These are phyloP conservation scores for Medauroidea extradentata DNA, from an alignment of 1,140 invertebrate species.

Conservation along the genomic window DNA sequence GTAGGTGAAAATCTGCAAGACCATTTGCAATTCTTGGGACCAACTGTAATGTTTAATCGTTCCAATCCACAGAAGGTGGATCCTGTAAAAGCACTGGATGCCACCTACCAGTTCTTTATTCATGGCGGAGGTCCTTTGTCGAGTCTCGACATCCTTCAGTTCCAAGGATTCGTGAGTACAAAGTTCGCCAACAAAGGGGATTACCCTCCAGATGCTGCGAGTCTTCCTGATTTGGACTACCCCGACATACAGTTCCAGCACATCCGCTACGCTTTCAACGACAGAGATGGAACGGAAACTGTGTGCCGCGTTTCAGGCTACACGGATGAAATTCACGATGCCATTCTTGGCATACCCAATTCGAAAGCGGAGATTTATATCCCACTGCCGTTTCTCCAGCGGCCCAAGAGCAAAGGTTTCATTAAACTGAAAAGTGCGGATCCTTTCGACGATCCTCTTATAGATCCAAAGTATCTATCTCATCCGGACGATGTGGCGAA, in stretches of 20 bases:
- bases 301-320: constrained; percentile 2
- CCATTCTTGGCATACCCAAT: background rate
- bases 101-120: constrained; percentile 23
- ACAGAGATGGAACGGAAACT: background rate
- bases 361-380: constrained; percentile 23
- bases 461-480: constrained; percentile 78
- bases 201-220: background rate
- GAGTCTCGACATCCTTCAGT: background rate
- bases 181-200: background rate
- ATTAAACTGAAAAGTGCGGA: constrained; percentile 67
- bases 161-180: constrained; percentile 17
- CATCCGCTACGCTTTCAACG: background rate
- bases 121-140: constrained; percentile 19
- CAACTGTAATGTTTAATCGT: constrained; percentile 17
- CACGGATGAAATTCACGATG: constrained; percentile 22
- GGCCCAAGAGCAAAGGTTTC: constrained; percentile 43
- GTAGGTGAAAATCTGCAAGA: constrained; percentile 49
- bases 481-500: constrained; percentile 68
- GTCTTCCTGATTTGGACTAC: background rate
- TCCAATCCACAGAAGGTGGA: background rate
- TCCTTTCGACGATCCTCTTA: constrained; percentile 72
- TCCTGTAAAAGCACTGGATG: constrained; percentile 1
- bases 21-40: constrained; percentile 31
- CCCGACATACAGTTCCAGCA: constrained; percentile 22
- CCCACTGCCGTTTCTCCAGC: constrained; percentile 28